Conservation (phyloP, 2,888 invertebrate species). For the Suillia variegata region DNA sequence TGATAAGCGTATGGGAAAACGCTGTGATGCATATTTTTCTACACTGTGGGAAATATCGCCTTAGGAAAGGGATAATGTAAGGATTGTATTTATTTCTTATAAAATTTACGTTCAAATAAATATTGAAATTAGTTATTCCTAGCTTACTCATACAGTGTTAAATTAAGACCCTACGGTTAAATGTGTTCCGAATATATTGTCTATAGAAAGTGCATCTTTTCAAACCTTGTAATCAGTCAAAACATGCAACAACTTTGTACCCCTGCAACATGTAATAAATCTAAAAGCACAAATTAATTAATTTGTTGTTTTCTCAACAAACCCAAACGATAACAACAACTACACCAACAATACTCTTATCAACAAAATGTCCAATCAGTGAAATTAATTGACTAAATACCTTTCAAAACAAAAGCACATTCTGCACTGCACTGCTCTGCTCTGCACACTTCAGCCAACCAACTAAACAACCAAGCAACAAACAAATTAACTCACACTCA, state of each 20-base stretch:
- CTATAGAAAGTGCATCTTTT: too few relatives aligned
- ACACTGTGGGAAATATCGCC: too few relatives aligned
- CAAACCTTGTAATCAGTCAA: too few relatives aligned
- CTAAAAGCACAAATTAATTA: conserved; percentile 34
- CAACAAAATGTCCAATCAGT: conserved; percentile 41
- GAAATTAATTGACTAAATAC: conserved; percentile 47
- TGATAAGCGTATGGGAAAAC: too few relatives aligned
- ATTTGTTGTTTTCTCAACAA: conserved; percentile 21
- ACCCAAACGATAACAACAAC: conserved; percentile 1
- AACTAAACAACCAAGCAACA: conserved; percentile 11
- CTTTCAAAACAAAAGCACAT: conserved; percentile 8
- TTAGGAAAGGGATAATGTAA: too few relatives aligned
- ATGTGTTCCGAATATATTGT: too few relatives aligned
- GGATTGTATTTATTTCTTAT: too few relatives aligned
- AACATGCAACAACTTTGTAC: not conserved
- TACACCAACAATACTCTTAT: conserved; percentile 28
- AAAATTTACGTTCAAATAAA: too few relatives aligned
- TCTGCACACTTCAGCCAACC: not conserved
- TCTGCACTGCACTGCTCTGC: conserved; percentile 10
- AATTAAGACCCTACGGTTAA: too few relatives aligned
- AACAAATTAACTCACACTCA: not conserved
- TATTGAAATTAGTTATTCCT: too few relatives aligned
- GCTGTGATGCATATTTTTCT: too few relatives aligned
- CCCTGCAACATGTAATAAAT: not conserved
- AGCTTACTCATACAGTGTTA: too few relatives aligned